Percentiles rank a stretch among this genome's conserved stretches.
Evolutionary conservation across 2,113 vertebrate genomes (phyloP).

Genomic region (Cyprinus carpio): DNA sequence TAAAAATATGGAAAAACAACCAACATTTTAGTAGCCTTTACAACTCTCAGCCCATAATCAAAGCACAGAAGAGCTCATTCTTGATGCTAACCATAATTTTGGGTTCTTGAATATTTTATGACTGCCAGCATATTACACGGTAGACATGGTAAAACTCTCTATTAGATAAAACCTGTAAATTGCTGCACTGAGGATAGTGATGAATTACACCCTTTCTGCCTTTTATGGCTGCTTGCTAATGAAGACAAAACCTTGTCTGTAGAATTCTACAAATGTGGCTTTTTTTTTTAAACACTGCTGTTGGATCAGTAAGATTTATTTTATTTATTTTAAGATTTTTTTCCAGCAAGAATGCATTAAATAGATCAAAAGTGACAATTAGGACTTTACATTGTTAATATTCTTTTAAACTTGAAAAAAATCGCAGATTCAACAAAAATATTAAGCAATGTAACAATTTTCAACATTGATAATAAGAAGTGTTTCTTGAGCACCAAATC

Average conservation of each 20-base stretch:
- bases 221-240: slow-evolving; percentile 22
- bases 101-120: slow-evolving; percentile 40
- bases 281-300: background rate
- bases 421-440: background rate
- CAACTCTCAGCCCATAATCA: background rate
- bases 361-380: background rate
- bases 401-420: too few relatives aligned
- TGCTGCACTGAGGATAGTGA: slow-evolving; percentile 23
- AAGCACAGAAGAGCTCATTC: background rate
- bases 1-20: background rate
- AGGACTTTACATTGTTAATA: background rate
- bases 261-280: background rate
- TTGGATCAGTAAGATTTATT: background rate
- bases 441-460: background rate
- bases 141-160: slow-evolving; percentile 16
- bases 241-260: slow-evolving; percentile 10
- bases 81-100: slow-evolving; percentile 13
- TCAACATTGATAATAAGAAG: background rate
- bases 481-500: too few relatives aligned
- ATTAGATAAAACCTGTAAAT: slow-evolving; percentile 43
- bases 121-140: slow-evolving; percentile 12
- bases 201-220: background rate
- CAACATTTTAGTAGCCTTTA: background rate
- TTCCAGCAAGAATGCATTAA: background rate
- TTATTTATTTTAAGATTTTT: background rate